Evolutionary conservation across 2,888 invertebrate genomes (phyloP), one percentile per base, ranked within the genome.

Genomic region (Parelbella ahira): DNA sequence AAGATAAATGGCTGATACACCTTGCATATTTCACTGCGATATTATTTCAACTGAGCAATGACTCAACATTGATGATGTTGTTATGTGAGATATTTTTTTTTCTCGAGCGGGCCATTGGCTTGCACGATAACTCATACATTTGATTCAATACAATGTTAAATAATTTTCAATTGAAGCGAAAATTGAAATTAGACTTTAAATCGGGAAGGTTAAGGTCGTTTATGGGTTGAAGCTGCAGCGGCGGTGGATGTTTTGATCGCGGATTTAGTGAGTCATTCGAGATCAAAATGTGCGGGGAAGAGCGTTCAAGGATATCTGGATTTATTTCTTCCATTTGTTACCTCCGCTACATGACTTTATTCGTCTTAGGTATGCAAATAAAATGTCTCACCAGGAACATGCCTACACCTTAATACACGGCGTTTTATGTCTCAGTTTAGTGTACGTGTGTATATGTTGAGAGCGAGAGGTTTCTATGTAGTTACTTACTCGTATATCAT

Each of bases 251-350:
- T n/a, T 50, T 47, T 44, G 43, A 38, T 45, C 37, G 33, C 15
- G 15, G 37, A 53, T 43, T 27, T 58, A 56, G 70, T 79, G 73
- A 68, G 77, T 79, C 78, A 79, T 65, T 53, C 32, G 37, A 69
- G 65, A 68, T 69, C 64, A 62, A 67, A 74, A 69, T 61, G 71
- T 70, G 73, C 70, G 67, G 68, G 74, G 71, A 72, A 74, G 71
- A 66, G 76, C 64, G 63, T 72, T 68, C 76, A 78, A 82, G 82
- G 82, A 65, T 76, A 64, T 48, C 71, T 25, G 25, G 39, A 32
- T 38, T 29, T 38, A 30, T 41, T 32, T 33, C 25, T 41, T 41
- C 27, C 32, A 33, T 41, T 42, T 34, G 21, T 34, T 33, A 25
- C 34, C 13, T 11, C 11, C 18, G 18, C 24, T 19, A 41, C 33